Conservation (phyloP, 2,797 vertebrate species). For the Zalophus californianus region DNA sequence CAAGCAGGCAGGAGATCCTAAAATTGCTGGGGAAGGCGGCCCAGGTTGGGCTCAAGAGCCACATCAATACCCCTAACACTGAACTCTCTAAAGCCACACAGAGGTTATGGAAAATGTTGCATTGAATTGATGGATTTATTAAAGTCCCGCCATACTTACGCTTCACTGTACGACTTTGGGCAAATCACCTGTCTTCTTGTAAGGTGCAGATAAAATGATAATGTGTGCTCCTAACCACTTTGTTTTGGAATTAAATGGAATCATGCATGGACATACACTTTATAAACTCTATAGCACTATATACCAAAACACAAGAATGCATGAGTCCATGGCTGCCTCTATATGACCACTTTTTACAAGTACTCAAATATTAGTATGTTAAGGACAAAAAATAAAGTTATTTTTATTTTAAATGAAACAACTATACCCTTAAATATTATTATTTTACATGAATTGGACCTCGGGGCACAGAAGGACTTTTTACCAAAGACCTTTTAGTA, state of each 20-base stretch:
- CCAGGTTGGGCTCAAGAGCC: background rate
- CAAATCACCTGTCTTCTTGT: background rate
- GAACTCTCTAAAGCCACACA: background rate
- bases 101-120: background rate
- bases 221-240: background rate
- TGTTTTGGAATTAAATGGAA: background rate
- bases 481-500: background rate
- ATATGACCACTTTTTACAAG: background rate
- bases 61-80: background rate
- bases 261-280: background rate
- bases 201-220: background rate
- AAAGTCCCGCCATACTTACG: background rate
- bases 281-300: background rate
- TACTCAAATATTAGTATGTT: background rate
- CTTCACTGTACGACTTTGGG: background rate
- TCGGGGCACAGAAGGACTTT: background rate
- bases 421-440: background rate
- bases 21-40: background rate
- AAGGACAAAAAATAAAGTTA: background rate
- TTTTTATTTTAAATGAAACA: constrained; percentile 50
- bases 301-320: background rate
- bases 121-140: background rate
- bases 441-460: background rate
- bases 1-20: too few species aligned
- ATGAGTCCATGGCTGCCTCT: background rate